Evolutionary conservation across 1,140 invertebrate species (phyloP).

Genomic region (Tetragnatha versicolor): DNA sequence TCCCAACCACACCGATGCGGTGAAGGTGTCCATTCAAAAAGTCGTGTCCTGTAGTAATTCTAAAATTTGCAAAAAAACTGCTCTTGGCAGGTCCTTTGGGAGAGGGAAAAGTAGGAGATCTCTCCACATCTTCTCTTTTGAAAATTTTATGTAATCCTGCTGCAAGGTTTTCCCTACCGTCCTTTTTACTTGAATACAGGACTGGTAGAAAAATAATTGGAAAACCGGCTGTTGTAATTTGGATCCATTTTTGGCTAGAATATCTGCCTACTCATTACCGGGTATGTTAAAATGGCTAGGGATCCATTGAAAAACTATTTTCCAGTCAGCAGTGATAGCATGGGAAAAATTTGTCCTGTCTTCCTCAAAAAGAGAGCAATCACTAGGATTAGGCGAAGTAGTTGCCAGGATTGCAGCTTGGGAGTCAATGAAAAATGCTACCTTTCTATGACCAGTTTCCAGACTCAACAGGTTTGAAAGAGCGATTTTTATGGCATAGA

Average conservation of each 20-base stretch:
- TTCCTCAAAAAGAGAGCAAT: background rate
- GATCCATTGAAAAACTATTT: too few species aligned
- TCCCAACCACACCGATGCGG: background rate
- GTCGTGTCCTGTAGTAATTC: background rate
- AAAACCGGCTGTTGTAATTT: too few species aligned
- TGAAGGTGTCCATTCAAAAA: background rate
- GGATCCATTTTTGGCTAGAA: too few species aligned
- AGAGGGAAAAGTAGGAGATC: too few species aligned
- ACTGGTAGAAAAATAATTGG: too few species aligned
- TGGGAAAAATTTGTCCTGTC: background rate
- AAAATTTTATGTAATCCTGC: too few species aligned
- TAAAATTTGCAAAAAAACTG: background rate
- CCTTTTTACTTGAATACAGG: too few species aligned
- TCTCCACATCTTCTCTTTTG: too few species aligned
- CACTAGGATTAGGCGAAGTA: too few species aligned
- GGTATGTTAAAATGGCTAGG: too few species aligned
- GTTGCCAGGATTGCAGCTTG: background rate
- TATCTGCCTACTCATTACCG: too few species aligned
- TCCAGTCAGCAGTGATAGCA: background rate
- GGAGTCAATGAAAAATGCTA: background rate
- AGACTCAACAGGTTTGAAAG: conserved; percentile 12
- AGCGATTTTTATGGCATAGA: conserved; percentile 2
- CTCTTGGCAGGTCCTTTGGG: background rate
- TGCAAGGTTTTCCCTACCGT: background rate
- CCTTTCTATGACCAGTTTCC: background rate